These are phyloP conservation scores for Steinernema feltiae DNA, from an alignment of 1,140 invertebrate species.

Conservation along the genomic window DNA sequence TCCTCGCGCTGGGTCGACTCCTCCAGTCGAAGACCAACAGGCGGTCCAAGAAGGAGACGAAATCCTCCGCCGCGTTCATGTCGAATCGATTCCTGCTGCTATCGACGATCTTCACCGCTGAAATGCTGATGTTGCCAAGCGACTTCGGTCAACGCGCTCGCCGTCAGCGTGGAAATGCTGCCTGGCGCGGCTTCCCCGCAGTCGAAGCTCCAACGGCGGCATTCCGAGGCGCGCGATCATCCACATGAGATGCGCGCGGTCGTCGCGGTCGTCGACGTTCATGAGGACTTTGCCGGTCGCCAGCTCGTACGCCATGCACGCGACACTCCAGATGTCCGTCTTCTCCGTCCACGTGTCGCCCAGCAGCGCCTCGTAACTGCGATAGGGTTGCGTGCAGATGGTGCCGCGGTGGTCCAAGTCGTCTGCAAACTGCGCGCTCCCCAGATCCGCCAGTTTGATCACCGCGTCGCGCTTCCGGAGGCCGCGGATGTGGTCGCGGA, in stretches of 20 bases:
- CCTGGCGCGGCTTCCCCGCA: background rate
- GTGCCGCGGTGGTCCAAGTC: background rate
- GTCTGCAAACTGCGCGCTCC: background rate
- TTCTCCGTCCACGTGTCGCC: background rate
- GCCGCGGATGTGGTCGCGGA: background rate
- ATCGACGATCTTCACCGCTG: background rate
- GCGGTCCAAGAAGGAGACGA: background rate
- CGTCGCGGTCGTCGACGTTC: background rate
- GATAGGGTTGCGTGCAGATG: background rate
- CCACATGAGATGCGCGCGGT: background rate
- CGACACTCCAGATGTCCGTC: constrained; percentile 1
- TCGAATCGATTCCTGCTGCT: background rate
- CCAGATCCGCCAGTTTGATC: background rate
- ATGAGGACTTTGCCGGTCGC: background rate
- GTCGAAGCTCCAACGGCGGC: background rate
- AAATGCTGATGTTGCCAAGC: background rate
- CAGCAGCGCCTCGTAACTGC: background rate
- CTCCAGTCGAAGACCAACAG: background rate
- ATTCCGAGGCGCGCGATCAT: background rate
- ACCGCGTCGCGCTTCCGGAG: background rate
- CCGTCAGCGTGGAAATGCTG: background rate
- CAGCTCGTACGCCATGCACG: background rate
- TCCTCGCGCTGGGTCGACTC: background rate
- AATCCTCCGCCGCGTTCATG: background rate
- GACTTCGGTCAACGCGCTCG: background rate